These are phyloP conservation scores for Drosophila novamexicana DNA, from an alignment of 1,140 invertebrate species.

Conservation along the genomic window DNA sequence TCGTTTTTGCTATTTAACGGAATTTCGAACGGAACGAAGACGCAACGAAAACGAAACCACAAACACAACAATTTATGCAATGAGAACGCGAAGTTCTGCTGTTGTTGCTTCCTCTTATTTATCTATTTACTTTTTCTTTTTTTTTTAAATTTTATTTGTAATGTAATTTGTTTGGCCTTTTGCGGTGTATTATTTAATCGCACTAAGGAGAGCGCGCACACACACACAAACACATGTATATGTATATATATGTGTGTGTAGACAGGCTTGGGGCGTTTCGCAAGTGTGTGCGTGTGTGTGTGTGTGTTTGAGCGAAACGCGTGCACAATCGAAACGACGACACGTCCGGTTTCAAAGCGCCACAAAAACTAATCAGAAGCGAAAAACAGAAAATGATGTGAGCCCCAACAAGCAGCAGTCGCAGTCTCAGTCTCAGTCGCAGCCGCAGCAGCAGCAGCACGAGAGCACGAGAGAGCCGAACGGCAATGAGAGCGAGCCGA, in stretches of 20 bases:
- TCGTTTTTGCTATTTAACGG: conserved; percentile 15
- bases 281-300: conserved; percentile 31
- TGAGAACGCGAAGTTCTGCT: conserved; percentile 38
- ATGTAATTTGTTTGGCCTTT: conserved; percentile 73
- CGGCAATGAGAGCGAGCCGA: conserved; percentile 22
- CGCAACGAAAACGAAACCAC: conserved; percentile 63
- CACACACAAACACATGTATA: conserved; percentile 32
- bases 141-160: conserved; percentile 55
- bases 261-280: conserved; percentile 26
- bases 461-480: conserved; percentile 17
- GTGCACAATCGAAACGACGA: conserved; percentile 65
- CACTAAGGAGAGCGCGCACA: conserved; percentile 46
- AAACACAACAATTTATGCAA: conserved; percentile 58
- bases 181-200: conserved; percentile 81
- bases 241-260: conserved; percentile 32
- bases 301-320: conserved; percentile 29
- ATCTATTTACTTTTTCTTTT: conserved; percentile 52
- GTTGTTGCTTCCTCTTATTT: conserved; percentile 30
- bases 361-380: conserved; percentile 73
- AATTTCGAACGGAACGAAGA: conserved; percentile 30
- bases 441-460: conserved; percentile 20
- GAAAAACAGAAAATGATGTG: conserved; percentile 56
- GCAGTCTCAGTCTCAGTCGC: not conserved
- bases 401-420: conserved; percentile 20
- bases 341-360: conserved; percentile 71